phyloP scores from a whole-genome alignment of 2,888 invertebrate genomes.

The Microdon myrmicae region DNA sequence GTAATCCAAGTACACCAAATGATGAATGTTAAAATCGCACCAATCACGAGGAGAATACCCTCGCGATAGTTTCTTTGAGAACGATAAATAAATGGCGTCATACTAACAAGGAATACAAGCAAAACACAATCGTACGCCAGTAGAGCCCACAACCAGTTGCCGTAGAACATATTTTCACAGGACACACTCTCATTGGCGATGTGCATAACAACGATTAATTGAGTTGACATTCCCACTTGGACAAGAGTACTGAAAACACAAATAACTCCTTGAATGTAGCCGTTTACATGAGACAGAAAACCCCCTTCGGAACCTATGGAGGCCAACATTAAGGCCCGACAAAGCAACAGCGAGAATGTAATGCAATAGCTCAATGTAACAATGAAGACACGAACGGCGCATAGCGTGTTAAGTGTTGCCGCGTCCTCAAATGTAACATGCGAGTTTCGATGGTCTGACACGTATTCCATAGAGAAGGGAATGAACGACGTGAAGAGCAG shows the following conservation, averaged over 20 bases:
- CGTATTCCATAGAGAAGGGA: slow-evolving; percentile 68
- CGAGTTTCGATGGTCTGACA: slow-evolving; percentile 64
- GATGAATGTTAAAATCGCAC: slow-evolving; percentile 69
- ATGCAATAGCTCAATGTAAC: slow-evolving; percentile 73
- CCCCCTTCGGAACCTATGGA: slow-evolving; percentile 75
- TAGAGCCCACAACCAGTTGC: slow-evolving; percentile 68
- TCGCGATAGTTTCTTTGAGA: slow-evolving; percentile 77
- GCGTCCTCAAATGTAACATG: slow-evolving; percentile 65
- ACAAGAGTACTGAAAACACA: slow-evolving; percentile 74
- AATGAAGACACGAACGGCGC: slow-evolving; percentile 71
- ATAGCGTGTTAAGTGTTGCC: slow-evolving; percentile 66
- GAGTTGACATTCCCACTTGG: slow-evolving; percentile 70
- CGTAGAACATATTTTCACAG: slow-evolving; percentile 68
- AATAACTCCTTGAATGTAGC: slow-evolving; percentile 74
- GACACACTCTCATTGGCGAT: slow-evolving; percentile 68
- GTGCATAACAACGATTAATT: slow-evolving; percentile 66
- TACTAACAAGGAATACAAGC: slow-evolving; percentile 69
- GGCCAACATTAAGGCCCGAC: slow-evolving; percentile 74
- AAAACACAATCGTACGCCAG: slow-evolving; percentile 74
- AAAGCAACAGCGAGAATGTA: slow-evolving; percentile 73
- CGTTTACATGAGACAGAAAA: slow-evolving; percentile 77
- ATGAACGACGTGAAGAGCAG: slow-evolving; percentile 68
- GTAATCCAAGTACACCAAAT: slow-evolving; percentile 74
- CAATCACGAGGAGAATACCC: slow-evolving; percentile 71
- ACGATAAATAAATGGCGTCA: slow-evolving; percentile 73